Base-by-base conservation (phyloP, 1,140 invertebrate species). In the Cydia fagiglandana region DNA sequence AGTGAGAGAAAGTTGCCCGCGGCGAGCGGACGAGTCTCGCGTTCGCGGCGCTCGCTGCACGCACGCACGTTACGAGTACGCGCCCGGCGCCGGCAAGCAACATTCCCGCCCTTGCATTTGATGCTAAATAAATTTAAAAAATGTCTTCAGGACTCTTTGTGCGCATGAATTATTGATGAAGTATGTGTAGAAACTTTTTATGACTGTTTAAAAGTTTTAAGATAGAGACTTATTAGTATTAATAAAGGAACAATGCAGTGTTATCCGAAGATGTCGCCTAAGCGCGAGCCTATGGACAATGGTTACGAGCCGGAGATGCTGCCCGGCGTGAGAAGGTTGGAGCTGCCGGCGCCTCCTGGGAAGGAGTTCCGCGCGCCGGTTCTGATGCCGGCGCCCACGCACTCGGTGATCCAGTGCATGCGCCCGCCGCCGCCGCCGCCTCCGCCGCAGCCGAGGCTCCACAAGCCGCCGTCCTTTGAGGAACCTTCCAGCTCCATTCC, bases 401-500 rank as follows among this genome's bases (percentile, higher is more conserved):
- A 91, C 76, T 93, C 93, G 17, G 93, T 93, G 64, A 93, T 93
- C 83, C 90, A 93, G 79, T 92, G 94, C 76, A 95, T 94, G 94
- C 90, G 94, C 17, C 94, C 94, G 30, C 94, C 94, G 30, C 94
- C 94, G 9, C 94, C 94, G 6, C 94, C 94, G 24, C 94, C 94
- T 4, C 94, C 94, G 73, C 93, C 93, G 79, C 87, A 89, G 76
- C 88, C 92, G 4, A 83, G 87, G 73, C 82, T 91, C 7, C 89
- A 86, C 76, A 91, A 92, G 74, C 88, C 87, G 28, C 86, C 86
- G 6, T 82, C 86, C 74, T 92, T 95, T 88, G 96, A 97, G 90
- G 96, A 97, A 88, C 96, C 96, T 2, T 96, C 96, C 56, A 97
- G 96, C 91, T 97, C 96, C 78, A 97, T 97, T 90, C 96, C 96